Evolutionary conservation across 30 jellyfish, hydroid and myxozoan genomes (phyloP).

Genomic region (Cassiopea andromeda): DNA sequence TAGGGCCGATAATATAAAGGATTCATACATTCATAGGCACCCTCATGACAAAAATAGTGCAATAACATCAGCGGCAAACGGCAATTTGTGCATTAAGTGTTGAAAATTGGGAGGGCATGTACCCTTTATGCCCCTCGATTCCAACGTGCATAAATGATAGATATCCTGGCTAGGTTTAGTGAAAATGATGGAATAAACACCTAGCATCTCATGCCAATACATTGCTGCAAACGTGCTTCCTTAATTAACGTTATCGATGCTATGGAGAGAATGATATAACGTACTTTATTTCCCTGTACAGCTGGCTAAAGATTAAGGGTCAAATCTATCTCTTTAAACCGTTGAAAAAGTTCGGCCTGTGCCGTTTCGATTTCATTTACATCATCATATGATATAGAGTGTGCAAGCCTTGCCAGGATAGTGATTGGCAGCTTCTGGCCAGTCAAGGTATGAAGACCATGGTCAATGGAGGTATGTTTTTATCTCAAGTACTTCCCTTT

Average conservation of each 20-base stretch:
- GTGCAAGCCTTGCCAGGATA: conserved; percentile 44
- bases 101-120: too few species aligned
- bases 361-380: conserved; percentile 59
- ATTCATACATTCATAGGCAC: too few species aligned
- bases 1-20: too few species aligned
- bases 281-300: background rate
- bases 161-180: background rate
- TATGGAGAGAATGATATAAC: background rate
- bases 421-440: conserved; percentile 38
- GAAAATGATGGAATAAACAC: background rate
- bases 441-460: conserved; percentile 35
- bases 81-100: too few species aligned
- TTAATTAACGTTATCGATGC: too few species aligned
- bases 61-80: too few species aligned
- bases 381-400: conserved; percentile 14
- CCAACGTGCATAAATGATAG: background rate
- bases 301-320: conserved; percentile 44
- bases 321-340: background rate
- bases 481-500: conserved; percentile 37
- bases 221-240: background rate
- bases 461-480: conserved; percentile 32
- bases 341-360: conserved; percentile 50
- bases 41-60: too few species aligned
- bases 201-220: background rate
- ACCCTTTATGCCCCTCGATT: too few species aligned